phyloP scores from a whole-genome alignment of 92 coral and sea anemone genomes.

The Porites evermanni region DNA sequence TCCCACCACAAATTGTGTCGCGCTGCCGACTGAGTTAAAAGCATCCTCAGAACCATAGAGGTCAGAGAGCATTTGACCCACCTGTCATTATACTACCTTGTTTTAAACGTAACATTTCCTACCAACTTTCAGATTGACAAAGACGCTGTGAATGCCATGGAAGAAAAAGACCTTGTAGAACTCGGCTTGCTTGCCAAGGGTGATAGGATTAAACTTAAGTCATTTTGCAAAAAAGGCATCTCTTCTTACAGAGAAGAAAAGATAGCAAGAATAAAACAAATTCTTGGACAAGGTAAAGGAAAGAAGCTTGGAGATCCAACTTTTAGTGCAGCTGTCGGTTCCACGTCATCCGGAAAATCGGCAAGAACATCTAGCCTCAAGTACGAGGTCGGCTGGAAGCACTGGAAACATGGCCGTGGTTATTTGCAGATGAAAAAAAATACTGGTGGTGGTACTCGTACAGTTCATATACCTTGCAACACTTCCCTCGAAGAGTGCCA shows the following conservation, averaged over 20 bases:
- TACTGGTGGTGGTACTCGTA: too few species aligned
- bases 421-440: too few species aligned
- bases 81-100: neutral
- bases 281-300: conserved; percentile 22
- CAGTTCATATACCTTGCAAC: too few species aligned
- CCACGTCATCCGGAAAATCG: neutral
- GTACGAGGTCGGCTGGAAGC: neutral
- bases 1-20: too few species aligned
- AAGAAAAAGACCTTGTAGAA: conserved; percentile 41
- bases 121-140: conserved; percentile 37
- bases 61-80: too few species aligned
- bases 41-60: too few species aligned
- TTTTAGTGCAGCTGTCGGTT: neutral
- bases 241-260: conserved; percentile 17
- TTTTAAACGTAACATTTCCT: neutral
- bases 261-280: conserved; percentile 25
- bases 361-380: neutral
- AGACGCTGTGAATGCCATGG: conserved; percentile 47
- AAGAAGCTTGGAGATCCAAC: neutral
- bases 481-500: too few species aligned
- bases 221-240: conserved; percentile 37
- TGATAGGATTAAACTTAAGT: conserved; percentile 40
- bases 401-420: neutral
- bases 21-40: too few species aligned
- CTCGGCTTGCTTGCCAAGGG: conserved; percentile 53